Evolutionary conservation across 2,113 vertebrate species (phyloP).

Genomic region (Engraulis encrasicolus): DNA sequence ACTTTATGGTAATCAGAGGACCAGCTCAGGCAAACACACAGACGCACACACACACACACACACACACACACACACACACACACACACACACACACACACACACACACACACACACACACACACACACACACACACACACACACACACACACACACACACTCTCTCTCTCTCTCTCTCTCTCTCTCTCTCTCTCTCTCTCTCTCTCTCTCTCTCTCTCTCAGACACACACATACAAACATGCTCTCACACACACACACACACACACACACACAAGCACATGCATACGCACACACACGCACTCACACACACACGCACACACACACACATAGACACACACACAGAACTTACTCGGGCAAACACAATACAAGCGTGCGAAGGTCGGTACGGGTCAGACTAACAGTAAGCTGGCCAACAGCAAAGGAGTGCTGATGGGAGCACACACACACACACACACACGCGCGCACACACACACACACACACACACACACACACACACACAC

Average conservation of each 20-base stretch:
- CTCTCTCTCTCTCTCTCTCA: background rate
- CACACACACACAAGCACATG: background rate
- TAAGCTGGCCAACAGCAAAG: no score
- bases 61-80: background rate
- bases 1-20: no score
- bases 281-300: conserved; percentile 24
- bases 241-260: conserved; percentile 23
- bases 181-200: background rate
- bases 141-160: background rate
- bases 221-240: conserved; percentile 24
- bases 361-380: no score
- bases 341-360: no score
- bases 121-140: conserved; percentile 30
- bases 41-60: background rate
- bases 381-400: no score
- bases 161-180: background rate
- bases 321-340: no score
- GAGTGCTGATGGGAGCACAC: no score
- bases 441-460: no score
- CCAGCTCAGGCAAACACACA: background rate
- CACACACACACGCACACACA: no score
- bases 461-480: background rate
- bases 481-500: conserved; percentile 29
- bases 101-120: conserved; percentile 19
- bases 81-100: background rate